Base-by-base conservation (phyloP, 2,113 vertebrate genomes). In the Seriola rivoliana region DNA sequence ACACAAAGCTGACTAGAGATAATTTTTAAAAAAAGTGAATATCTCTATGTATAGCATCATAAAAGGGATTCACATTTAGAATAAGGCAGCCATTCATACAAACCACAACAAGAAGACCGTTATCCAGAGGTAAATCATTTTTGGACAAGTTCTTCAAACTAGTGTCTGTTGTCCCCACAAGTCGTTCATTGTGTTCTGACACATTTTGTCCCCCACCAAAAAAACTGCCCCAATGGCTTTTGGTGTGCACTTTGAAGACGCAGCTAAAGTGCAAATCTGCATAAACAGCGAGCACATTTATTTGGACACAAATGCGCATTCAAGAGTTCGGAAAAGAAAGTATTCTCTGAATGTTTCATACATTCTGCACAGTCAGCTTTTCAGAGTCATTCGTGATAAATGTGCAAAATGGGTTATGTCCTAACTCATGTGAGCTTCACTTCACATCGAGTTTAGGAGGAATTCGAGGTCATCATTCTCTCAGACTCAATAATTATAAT, bases 251-350 rank as follows among this genome's bases (percentile, higher is more conserved):
- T 80, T 87, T 65, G 48, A 80, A 82, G 68, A 78, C 78, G 60
- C 1, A 14, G 69, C 54, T 77, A 10, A 77, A 83, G 75, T 71
- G 87, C 76, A 73, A 84, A 81, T 68, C 55, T 46, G 48, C 23
- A 42, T 59, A 23, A 78, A 82, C 78, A 89, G 74, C 62, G 16
- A 78, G 64, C 25, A 42, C 66, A 76, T 84, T 90, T 85, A 76
- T 85, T 34, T 59, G 64, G 64, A 79, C 57, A 91, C 81, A 92
- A 75, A 81, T 67, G 68, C 50, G 38, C 75, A 85, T 86, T 91
- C 85, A 91, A 71, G 58, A 65, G 66, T 85, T 64, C 48, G 38
- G 71, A 77, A 70, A 69, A 84, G 19, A 59, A 85, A 82, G 52
- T 78, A 42, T 78, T 74, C 32, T 57, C 17, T 78, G 48, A 88